phyloP scores from a whole-genome alignment of 1,140 invertebrate genomes.

The Drosophila willistoni region DNA sequence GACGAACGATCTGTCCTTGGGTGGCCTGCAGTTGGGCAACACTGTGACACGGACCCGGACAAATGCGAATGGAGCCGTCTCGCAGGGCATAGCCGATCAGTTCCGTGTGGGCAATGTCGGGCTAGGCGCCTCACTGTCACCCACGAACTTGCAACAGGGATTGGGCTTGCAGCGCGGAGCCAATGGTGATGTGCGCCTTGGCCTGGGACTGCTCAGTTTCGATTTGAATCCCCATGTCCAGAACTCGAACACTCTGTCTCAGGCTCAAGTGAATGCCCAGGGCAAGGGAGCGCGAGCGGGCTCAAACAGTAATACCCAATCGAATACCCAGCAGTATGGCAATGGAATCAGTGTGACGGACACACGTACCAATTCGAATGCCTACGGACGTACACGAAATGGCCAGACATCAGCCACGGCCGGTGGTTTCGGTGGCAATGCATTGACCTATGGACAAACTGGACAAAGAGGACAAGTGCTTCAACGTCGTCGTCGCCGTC shows the following conservation, averaged over 20 bases:
- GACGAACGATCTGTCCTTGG: constrained; percentile 61
- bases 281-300: constrained; percentile 50
- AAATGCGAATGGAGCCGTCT: constrained; percentile 60
- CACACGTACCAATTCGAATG: constrained; percentile 67
- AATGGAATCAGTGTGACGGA: constrained; percentile 54
- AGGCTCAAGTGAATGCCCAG: constrained; percentile 70
- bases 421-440: constrained; percentile 59
- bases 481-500: constrained; percentile 38
- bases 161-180: constrained; percentile 65
- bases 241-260: constrained; percentile 46
- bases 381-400: constrained; percentile 50
- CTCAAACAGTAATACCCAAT: constrained; percentile 55
- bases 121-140: constrained; percentile 64
- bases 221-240: constrained; percentile 62
- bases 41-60: constrained; percentile 68
- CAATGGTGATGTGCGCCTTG: constrained; percentile 62
- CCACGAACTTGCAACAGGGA: constrained; percentile 66
- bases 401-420: constrained; percentile 71
- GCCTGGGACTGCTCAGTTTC: constrained; percentile 64
- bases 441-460: constrained; percentile 44
- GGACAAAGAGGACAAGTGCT: constrained; percentile 36
- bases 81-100: constrained; percentile 63
- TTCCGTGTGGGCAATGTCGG: constrained; percentile 68
- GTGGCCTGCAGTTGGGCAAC: constrained; percentile 69
- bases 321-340: constrained; percentile 61